A percentile compares a stretch with the other conserved stretches of the same genome.
phyloP scores from a whole-genome alignment of 2,113 vertebrate species.

The Dascyllus trimaculatus region DNA sequence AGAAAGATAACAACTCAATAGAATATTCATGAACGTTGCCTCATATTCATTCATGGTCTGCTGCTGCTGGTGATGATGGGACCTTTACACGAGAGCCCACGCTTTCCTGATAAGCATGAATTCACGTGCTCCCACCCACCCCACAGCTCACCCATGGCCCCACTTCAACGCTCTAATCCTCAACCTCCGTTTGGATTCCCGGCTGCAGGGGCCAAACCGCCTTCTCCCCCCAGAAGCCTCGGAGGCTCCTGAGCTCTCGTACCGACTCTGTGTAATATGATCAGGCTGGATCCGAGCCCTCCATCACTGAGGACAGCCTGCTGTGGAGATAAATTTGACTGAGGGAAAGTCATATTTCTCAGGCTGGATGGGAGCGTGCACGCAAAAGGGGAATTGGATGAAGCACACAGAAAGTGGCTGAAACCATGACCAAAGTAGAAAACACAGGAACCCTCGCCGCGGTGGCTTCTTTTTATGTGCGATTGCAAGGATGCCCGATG shows the following conservation, averaged over 20 bases:
- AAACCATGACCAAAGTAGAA: not conserved
- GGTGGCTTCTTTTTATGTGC: not conserved
- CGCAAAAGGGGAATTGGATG: not conserved
- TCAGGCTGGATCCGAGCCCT: conserved; percentile 64
- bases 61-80: conserved; percentile 67
- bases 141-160: conserved; percentile 33
- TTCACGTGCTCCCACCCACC: conserved; percentile 50
- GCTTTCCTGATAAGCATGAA: conserved; percentile 62
- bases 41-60: conserved; percentile 72
- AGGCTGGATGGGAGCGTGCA: not conserved
- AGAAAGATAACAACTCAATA: conserved; percentile 62
- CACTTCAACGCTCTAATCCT: conserved; percentile 55
- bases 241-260: conserved; percentile 46
- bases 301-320: conserved; percentile 47
- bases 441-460: not conserved
- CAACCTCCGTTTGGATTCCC: conserved; percentile 50
- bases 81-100: conserved; percentile 63
- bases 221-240: conserved; percentile 55
- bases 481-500: not conserved
- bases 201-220: conserved; percentile 45
- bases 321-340: conserved; percentile 59
- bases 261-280: conserved; percentile 73
- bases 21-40: conserved; percentile 76
- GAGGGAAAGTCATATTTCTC: conserved; percentile 44
- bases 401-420: conserved; percentile 4